phyloP scores from a whole-genome alignment of 2,797 vertebrate species.

The Myiotriccus ornatus region DNA sequence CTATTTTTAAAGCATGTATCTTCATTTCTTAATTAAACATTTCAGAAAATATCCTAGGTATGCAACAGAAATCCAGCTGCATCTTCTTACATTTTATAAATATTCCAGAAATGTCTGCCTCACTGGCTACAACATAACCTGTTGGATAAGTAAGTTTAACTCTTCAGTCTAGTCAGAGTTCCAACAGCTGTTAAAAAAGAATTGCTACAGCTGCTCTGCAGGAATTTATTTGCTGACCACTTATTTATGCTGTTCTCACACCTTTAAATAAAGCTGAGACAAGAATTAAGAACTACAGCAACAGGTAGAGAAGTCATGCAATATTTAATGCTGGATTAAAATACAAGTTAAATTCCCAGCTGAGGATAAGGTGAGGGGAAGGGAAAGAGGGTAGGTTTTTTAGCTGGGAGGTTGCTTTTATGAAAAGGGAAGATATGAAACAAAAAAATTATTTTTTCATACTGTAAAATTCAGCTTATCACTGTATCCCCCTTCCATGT shows the following conservation, averaged over 20 bases:
- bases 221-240: slow-evolving; percentile 71
- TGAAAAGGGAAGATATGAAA: background rate
- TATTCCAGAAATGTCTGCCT: slow-evolving; percentile 73
- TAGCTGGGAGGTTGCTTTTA: background rate
- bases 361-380: background rate
- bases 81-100: slow-evolving; percentile 52
- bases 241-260: slow-evolving; percentile 63
- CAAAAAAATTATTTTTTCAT: background rate
- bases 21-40: slow-evolving; percentile 47
- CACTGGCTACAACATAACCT: slow-evolving; percentile 37
- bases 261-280: slow-evolving; percentile 73
- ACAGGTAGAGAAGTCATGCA: slow-evolving; percentile 72
- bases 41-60: slow-evolving; percentile 62
- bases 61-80: slow-evolving; percentile 64
- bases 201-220: slow-evolving; percentile 74
- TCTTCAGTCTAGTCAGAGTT: slow-evolving; percentile 49
- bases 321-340: slow-evolving; percentile 48
- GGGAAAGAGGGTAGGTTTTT: background rate
- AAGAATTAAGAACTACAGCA: slow-evolving; percentile 70
- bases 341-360: slow-evolving; percentile 40
- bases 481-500: background rate
- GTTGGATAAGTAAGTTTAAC: slow-evolving; percentile 67
- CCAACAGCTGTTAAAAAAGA: slow-evolving; percentile 74
- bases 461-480: background rate
- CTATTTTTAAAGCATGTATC: background rate